Conservation (phyloP, 2,113 vertebrate genomes). For the Recurvirostra avosetta region DNA sequence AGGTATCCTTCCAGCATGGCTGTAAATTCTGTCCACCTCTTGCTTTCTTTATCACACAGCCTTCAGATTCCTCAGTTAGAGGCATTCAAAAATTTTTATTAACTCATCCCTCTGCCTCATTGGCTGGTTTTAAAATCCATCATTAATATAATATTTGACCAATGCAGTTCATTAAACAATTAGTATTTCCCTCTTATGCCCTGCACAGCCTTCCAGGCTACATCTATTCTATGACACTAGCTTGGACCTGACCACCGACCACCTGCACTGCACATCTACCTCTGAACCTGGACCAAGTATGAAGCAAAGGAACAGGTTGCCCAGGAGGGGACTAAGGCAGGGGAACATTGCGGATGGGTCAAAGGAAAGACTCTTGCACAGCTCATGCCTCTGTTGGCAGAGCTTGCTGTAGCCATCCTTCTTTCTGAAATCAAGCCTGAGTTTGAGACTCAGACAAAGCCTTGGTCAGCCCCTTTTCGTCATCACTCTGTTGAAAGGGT, state of each 20-base stretch:
- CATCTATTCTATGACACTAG: no score
- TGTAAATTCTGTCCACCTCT: neutral
- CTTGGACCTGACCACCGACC: neutral
- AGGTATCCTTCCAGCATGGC: neutral
- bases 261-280: neutral
- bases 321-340: no score
- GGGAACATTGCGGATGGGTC: fast-evolving
- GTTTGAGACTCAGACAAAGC: neutral
- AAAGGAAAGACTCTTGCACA: neutral
- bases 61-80: neutral
- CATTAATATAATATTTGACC: neutral
- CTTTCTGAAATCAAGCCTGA: neutral
- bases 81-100: neutral
- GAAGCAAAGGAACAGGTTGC: neutral
- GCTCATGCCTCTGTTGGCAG: neutral
- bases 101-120: neutral
- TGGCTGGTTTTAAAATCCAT: neutral
- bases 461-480: neutral
- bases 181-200: neutral
- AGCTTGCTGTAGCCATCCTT: neutral
- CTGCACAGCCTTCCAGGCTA: neutral
- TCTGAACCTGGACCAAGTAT: neutral
- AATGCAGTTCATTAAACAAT: neutral
- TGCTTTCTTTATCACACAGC: neutral
- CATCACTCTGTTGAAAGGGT: neutral